Percentiles rank a stretch among this genome's conserved stretches.
phyloP scores from a whole-genome alignment of 2,888 invertebrate species.

The Pseudococcus viburni region DNA sequence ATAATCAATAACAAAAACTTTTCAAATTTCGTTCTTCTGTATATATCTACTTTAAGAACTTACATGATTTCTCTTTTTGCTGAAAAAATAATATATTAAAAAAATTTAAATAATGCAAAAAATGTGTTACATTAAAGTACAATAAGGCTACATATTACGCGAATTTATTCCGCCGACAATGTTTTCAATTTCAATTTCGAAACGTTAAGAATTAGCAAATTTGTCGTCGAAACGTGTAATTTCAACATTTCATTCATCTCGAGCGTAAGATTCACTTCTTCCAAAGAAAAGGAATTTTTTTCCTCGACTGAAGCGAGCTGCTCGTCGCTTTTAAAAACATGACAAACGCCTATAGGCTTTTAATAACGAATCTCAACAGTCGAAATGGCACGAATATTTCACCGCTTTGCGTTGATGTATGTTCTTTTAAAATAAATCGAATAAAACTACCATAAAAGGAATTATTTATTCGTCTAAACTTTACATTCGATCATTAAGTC shows the following conservation, averaged over 20 bases:
- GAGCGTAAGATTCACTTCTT: conserved; percentile 1
- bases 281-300: not conserved
- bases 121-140: not conserved
- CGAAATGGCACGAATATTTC: conserved; percentile 22
- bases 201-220: not conserved
- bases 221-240: not conserved
- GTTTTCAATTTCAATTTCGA: not conserved
- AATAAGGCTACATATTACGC: not conserved
- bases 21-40: conserved; percentile 1
- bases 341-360: conserved; percentile 13
- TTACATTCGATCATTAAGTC: conserved; percentile 32
- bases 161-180: not conserved
- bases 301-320: not conserved
- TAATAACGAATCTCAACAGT: conserved; percentile 22
- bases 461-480: conserved; percentile 30
- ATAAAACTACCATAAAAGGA: conserved; percentile 33
- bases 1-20: not conserved
- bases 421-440: conserved; percentile 36
- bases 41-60: not conserved
- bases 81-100: not conserved
- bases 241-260: conserved; percentile 27
- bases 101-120: not conserved
- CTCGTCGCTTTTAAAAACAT: conserved; percentile 8
- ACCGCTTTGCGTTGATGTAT: conserved; percentile 15
- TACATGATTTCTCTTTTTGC: not conserved